A percentile compares a stretch with the other conserved stretches of the same genome.
Conservation (phyloP, 2,888 invertebrate species). For the Tetranychus truncatus region DNA sequence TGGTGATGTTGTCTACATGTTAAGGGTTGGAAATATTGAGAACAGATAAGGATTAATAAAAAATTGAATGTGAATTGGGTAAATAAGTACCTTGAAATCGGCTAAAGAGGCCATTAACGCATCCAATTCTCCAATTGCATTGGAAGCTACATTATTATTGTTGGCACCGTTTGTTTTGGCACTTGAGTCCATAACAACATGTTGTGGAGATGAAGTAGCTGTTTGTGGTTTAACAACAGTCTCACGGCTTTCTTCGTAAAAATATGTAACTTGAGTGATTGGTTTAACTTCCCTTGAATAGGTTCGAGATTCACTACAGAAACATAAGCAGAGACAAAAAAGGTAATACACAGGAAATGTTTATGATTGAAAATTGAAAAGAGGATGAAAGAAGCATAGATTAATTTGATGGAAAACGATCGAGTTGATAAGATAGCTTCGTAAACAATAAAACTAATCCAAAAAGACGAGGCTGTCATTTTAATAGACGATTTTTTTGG, state of each 20-base stretch:
- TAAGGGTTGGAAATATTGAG: not conserved
- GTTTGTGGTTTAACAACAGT: slow-evolving; percentile 9
- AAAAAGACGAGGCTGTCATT: too few relatives aligned
- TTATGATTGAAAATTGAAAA: too few relatives aligned
- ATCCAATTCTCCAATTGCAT: slow-evolving; percentile 81
- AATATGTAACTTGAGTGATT: not conserved
- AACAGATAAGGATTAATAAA: not conserved
- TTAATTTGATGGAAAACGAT: too few relatives aligned
- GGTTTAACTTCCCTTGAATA: slow-evolving; percentile 2
- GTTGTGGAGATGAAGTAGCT: slow-evolving; percentile 9
- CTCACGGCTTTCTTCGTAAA: not conserved
- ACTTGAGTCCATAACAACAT: slow-evolving; percentile 5
- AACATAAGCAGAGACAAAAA: not conserved
- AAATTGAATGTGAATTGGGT: not conserved
- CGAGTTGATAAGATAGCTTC: too few relatives aligned
- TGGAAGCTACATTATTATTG: slow-evolving; percentile 43
- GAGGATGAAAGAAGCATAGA: too few relatives aligned
- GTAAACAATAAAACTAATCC: too few relatives aligned
- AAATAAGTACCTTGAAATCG: slow-evolving; percentile 60
- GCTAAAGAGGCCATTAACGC: slow-evolving; percentile 88
- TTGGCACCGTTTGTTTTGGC: not conserved
- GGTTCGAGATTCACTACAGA: not conserved
- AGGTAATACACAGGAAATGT: too few relatives aligned
- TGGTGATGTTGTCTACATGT: not conserved
- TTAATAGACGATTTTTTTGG: too few relatives aligned